Conservation (phyloP, 1,140 invertebrate genomes). For the Lamellibrachia luymesi region DNA sequence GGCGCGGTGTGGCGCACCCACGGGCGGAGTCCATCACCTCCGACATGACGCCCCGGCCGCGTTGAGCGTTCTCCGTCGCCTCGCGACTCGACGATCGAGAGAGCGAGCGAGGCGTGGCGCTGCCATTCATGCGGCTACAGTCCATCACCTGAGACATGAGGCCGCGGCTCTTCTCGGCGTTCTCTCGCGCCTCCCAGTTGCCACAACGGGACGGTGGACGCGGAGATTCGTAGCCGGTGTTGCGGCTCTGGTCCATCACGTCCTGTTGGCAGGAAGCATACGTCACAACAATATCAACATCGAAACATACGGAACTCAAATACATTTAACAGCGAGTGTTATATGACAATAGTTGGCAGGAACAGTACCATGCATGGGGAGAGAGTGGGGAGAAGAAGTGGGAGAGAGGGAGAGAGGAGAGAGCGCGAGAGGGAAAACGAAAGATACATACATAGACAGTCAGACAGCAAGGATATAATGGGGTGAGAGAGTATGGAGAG, state of each 20-base stretch:
- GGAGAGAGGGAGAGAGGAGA: neutral
- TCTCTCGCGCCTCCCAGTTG: neutral
- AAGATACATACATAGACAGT: neutral
- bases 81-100: neutral
- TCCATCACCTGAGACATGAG: constrained; percentile 2
- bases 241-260: constrained; percentile 5
- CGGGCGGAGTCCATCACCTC: constrained; percentile 45
- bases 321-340: neutral
- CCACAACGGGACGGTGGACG: neutral
- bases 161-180: constrained; percentile 19
- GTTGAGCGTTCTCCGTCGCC: neutral
- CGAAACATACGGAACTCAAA: neutral
- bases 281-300: neutral
- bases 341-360: neutral
- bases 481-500: too few species aligned
- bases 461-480: too few species aligned
- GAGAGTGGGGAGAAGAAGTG: neutral
- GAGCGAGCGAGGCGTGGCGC: neutral
- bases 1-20: constrained; percentile 40
- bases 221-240: neutral
- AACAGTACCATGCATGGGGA: too few species aligned
- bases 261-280: neutral
- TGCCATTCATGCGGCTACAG: neutral
- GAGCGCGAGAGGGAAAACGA: neutral
- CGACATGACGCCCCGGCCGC: constrained; percentile 42